Conservation (phyloP, 2,797 vertebrate genomes). For the Chelon labrosus region DNA sequence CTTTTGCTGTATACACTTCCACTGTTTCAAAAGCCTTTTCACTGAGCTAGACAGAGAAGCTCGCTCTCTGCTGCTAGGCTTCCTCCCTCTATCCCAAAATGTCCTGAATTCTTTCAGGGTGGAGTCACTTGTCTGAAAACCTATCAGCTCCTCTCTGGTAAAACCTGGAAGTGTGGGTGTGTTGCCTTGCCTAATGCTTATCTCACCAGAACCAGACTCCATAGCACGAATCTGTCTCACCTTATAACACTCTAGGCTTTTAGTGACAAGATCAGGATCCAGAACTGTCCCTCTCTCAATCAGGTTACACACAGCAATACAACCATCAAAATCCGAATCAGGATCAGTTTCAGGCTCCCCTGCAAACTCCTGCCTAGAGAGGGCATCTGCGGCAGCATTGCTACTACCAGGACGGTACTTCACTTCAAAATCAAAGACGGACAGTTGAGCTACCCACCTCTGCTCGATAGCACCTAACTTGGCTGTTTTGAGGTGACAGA, state of each 20-base stretch:
- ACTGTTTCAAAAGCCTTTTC: background rate
- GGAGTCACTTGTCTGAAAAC: background rate
- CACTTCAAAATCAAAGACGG: background rate
- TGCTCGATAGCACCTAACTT: no score
- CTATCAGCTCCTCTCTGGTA: background rate
- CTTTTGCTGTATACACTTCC: background rate
- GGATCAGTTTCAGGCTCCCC: background rate
- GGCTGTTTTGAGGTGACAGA: no score
- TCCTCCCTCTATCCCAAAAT: background rate
- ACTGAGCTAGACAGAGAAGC: background rate
- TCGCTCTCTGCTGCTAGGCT: background rate
- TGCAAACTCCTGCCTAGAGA: background rate
- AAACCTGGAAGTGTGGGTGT: no score
- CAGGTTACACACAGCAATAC: background rate
- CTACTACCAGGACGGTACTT: background rate
- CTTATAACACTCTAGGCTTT: background rate
- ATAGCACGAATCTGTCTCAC: slow-evolving; percentile 1
- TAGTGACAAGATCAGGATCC: background rate
- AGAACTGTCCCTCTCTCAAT: background rate
- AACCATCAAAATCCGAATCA: no score
- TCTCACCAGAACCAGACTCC: background rate
- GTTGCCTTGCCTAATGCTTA: no score
- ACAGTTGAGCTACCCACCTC: no score
- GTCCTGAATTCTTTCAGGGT: background rate
- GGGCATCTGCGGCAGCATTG: background rate